Conservation (phyloP, 2,797 vertebrate genomes). For the Alca torda region DNA sequence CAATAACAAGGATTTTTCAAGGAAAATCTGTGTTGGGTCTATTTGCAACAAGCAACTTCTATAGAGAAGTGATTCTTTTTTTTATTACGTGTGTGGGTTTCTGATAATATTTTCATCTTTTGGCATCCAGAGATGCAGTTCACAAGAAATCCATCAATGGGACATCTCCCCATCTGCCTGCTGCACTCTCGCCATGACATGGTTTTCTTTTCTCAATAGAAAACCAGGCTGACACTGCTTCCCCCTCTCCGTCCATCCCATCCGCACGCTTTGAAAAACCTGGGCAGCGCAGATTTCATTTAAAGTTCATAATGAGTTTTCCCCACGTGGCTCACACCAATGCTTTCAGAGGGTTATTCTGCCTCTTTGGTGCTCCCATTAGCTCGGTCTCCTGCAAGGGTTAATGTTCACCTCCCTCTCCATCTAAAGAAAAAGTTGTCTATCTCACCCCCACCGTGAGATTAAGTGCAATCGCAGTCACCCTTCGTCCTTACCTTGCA, state of each 20-base stretch:
- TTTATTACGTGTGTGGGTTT: rapidly evolving
- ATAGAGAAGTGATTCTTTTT: not conserved
- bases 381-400: not conserved
- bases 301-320: not conserved
- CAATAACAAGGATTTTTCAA: not conserved
- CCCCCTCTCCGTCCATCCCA: not conserved
- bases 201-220: not conserved
- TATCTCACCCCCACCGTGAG: not conserved
- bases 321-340: not conserved
- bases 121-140: not conserved
- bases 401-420: not conserved
- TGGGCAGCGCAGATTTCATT: not conserved
- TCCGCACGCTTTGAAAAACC: not conserved
- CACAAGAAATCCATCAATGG: not conserved
- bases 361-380: not conserved
- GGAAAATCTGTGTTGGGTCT: not conserved
- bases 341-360: not conserved
- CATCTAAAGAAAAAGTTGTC: not conserved
- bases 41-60: not conserved
- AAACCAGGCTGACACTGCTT: not conserved
- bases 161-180: not conserved
- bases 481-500: constrained; percentile 51
- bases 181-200: not conserved
- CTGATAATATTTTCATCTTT: not conserved
- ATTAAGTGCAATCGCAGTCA: not conserved